Evolutionary conservation across 2,113 vertebrate species (phyloP), one percentile per base, ranked within the genome.

Genomic region (Nansenia antarctica): DNA sequence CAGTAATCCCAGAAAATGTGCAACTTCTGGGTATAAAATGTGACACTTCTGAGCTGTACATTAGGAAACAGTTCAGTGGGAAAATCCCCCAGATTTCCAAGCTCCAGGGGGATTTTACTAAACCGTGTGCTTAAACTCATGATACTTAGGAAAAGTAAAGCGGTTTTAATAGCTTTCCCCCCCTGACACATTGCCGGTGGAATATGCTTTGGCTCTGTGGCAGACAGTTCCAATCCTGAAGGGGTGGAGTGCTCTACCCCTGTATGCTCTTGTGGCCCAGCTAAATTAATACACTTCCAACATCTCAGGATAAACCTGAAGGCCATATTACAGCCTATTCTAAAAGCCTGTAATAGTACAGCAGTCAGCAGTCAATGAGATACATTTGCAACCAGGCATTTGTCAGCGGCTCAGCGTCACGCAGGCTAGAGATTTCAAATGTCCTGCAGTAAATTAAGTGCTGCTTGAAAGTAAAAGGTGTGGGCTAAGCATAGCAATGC

Each of bases 81-180:
- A 82, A 90, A 90, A 88, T 86, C 87, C 86, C 34, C 9, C 12
- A 78, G 83, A 90, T 86, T 82, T 45, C 77, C 65, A 11, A 67
- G 73, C 86, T 75, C 78, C 64, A 3, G 35, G 45, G 71, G 85
- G 87, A 88, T 90, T 91, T 89, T 82, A 87, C 86, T 88, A 85
- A 90, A 88, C 83, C 88, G 72, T 78, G 80, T 87, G 84, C 89
- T 90, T 91, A 91, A 90, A 84, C 78, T 87, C 78, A 70, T 84
- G 81, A 87, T 82, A 85, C 86, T 90, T 91, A 86, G 81, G 79
- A 86, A 85, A 88, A 90, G 90, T 82, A 78, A 87, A 90, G 87
- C 85, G 65, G 81, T 85, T 86, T 88, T 90, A 91, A 89, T 89
- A 87, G 86, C 85, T 87, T 90, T 84, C 69, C 80, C 69, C 80